phyloP scores from a whole-genome alignment of 2,113 vertebrate genomes.

The Sclerurus mexicanus region DNA sequence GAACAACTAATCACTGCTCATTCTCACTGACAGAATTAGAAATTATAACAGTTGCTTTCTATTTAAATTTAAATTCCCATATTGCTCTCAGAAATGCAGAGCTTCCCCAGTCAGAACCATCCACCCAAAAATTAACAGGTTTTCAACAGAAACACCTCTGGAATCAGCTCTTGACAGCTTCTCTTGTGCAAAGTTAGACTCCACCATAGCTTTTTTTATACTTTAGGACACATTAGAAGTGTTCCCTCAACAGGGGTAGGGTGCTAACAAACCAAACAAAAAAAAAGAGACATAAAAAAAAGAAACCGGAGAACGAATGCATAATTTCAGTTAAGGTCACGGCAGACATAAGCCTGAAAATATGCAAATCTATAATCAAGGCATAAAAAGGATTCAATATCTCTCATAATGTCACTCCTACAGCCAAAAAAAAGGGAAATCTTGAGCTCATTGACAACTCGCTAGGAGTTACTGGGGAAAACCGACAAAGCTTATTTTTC shows the following conservation, averaged over 20 bases:
- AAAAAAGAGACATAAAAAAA: too few species aligned
- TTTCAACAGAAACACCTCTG: background rate
- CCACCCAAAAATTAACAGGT: background rate
- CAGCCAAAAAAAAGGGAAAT: background rate
- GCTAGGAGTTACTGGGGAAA: background rate
- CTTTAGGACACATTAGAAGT: background rate
- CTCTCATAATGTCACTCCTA: background rate
- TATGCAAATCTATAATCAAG: background rate
- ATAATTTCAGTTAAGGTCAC: background rate
- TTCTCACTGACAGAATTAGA: background rate
- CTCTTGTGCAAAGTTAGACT: background rate
- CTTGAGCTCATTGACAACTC: background rate
- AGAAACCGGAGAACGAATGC: background rate
- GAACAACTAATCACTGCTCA: background rate
- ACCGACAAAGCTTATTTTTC: background rate
- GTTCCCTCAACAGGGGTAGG: background rate
- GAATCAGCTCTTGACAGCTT: background rate
- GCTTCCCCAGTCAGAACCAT: background rate
- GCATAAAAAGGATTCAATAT: background rate
- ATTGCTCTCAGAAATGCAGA: background rate
- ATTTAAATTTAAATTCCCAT: background rate
- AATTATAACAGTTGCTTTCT: background rate
- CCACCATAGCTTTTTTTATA: background rate
- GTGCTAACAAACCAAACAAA: background rate
- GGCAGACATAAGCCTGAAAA: background rate